Evolutionary conservation across 2,888 invertebrate genomes (phyloP).

Genomic region (Podotricha telesiphe): DNA sequence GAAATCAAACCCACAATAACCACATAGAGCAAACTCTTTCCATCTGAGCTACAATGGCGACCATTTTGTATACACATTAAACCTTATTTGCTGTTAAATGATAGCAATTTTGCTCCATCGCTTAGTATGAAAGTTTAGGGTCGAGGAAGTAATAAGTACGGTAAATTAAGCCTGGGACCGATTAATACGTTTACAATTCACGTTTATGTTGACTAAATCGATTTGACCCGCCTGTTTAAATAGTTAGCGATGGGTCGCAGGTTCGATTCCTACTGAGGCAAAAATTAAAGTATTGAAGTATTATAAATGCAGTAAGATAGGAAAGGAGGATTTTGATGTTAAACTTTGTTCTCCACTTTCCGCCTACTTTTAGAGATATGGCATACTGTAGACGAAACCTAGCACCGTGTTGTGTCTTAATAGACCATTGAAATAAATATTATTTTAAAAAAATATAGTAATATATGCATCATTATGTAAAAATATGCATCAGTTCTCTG

Average conservation of each 20-base stretch:
- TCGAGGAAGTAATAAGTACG: conserved; percentile 14
- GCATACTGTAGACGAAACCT: too few species aligned
- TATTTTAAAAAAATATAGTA: too few species aligned
- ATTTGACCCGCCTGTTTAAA: not conserved
- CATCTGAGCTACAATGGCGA: too few species aligned
- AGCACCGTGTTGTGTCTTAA: too few species aligned
- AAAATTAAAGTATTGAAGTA: not conserved
- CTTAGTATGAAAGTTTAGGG: conserved; percentile 17
- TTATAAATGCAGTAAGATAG: too few species aligned
- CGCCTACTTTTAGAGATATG: too few species aligned
- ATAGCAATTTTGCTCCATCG: not conserved
- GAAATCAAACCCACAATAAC: too few species aligned
- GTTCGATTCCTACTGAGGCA: not conserved
- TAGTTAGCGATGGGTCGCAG: not conserved
- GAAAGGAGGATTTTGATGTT: too few species aligned
- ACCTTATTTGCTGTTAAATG: conserved; percentile 3
- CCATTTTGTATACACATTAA: not conserved
- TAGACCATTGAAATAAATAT: too few species aligned
- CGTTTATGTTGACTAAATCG: conserved; percentile 12
- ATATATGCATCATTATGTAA: too few species aligned
- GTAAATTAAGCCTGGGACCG: conserved; percentile 7
- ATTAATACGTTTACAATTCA: conserved; percentile 8
- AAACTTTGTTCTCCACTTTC: too few species aligned
- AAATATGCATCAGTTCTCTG: not conserved
- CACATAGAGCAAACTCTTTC: too few species aligned